Percentiles rank a stretch among this genome's conserved stretches.
Conservation (phyloP, 2,888 invertebrate species). For the Cryptocheilus praepositus region DNA sequence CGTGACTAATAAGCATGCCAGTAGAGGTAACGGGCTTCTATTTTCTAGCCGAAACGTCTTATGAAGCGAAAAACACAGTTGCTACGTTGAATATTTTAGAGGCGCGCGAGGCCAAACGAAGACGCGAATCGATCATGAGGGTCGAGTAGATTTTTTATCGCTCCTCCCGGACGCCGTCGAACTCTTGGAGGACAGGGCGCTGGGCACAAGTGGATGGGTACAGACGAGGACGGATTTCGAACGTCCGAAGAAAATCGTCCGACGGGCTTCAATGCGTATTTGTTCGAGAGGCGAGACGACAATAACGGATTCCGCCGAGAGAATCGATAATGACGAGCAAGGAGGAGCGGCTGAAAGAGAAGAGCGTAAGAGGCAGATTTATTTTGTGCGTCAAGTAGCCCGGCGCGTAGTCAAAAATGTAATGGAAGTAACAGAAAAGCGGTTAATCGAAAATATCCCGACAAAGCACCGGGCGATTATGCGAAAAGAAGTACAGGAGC, state of each 20-base stretch:
- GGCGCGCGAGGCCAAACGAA: conserved; percentile 4
- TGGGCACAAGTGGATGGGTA: neutral
- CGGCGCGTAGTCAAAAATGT: too few species aligned
- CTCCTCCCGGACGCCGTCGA: neutral
- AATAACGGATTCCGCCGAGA: neutral
- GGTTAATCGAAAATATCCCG: conserved; percentile 2
- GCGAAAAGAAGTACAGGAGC: too few species aligned
- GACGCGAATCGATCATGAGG: neutral
- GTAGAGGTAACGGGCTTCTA: conserved; percentile 37
- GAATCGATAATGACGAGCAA: conserved; percentile 11
- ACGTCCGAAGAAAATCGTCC: conserved; percentile 17
- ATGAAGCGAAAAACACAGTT: conserved; percentile 16
- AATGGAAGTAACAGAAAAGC: neutral
- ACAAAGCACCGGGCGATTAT: too few species aligned
- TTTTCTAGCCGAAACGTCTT: conserved; percentile 39
- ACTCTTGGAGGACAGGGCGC: neutral
- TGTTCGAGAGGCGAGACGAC: conserved; percentile 6
- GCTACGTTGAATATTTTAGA: neutral
- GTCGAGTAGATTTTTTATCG: neutral
- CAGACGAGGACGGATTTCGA: conserved; percentile 19
- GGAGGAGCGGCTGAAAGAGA: conserved; percentile 3
- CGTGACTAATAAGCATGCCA: conserved; percentile 54
- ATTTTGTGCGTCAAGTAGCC: neutral
- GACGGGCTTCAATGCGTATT: conserved; percentile 12
- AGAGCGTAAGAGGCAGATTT: conserved; percentile 22